phyloP scores from a whole-genome alignment of 2,113 vertebrate species.

The Phocoena phocoena region DNA sequence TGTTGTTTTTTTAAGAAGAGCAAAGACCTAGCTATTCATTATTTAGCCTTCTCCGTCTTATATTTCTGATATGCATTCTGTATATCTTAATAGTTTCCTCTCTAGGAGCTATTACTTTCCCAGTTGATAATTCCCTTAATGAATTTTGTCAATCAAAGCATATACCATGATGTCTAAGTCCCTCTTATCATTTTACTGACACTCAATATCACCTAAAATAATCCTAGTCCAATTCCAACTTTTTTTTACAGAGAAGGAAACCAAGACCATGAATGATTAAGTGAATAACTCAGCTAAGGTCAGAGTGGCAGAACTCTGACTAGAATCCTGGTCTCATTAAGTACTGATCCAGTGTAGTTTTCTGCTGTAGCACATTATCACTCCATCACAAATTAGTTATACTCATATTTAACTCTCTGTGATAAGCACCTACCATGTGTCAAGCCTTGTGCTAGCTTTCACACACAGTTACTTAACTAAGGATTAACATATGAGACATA shows the following conservation, averaged over 20 bases:
- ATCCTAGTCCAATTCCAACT: not conserved
- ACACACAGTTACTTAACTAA: not conserved
- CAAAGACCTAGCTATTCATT: not conserved
- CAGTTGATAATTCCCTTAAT: not conserved
- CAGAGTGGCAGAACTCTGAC: not conserved
- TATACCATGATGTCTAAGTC: not conserved
- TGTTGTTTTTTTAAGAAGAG: not conserved
- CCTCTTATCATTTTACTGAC: not conserved
- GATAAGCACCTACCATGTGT: not conserved
- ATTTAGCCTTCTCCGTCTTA: not conserved
- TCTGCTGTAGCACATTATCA: not conserved
- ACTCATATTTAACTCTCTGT: not conserved
- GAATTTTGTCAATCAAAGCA: conserved; percentile 3
- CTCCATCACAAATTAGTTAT: not conserved
- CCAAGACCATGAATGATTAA: not conserved
- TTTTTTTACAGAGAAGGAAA: not conserved
- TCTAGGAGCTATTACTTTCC: not conserved
- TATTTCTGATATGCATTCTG: not conserved
- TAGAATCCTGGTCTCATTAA: not conserved
- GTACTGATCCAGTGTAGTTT: not conserved
- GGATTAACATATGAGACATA: not conserved
- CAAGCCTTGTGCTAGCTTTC: not conserved
- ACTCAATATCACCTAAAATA: not conserved
- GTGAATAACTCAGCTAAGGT: not conserved
- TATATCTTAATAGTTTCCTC: not conserved